A percentile compares a stretch with the other conserved stretches of the same genome.
These are phyloP conservation scores for Ceryle rudis DNA, from an alignment of 2,797 vertebrate species.

Conservation along the genomic window DNA sequence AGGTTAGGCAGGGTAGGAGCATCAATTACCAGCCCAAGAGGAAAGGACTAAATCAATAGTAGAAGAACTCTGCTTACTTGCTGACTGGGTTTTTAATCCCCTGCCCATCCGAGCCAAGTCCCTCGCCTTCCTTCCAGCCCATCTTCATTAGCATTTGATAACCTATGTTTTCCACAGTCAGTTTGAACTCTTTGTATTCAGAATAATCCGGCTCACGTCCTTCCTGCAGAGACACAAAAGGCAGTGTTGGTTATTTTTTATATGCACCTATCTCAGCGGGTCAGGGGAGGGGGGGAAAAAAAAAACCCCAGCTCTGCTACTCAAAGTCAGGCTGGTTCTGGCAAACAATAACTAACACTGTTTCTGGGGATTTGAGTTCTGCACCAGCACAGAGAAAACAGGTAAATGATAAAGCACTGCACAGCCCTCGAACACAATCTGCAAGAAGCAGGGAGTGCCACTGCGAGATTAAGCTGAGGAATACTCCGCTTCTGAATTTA, in stretches of 20 bases:
- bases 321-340: neutral
- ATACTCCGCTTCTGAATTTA: neutral
- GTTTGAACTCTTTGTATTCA: slow-evolving; percentile 98
- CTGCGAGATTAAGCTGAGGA: neutral
- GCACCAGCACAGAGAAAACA: neutral
- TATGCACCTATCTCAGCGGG: neutral
- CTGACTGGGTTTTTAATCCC: slow-evolving; percentile 95
- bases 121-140: slow-evolving; percentile 99
- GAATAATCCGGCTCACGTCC: slow-evolving; percentile 97
- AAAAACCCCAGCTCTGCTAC: neutral
- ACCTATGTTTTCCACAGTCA: slow-evolving; percentile 98
- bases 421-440: neutral
- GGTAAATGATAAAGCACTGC: neutral
- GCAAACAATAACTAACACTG: neutral
- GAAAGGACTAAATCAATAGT: neutral
- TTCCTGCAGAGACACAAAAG: slow-evolving; percentile 81
- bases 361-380: neutral
- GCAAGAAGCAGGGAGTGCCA: neutral
- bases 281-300: neutral
- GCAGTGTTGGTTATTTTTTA: neutral
- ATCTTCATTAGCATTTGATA: slow-evolving; percentile 99
- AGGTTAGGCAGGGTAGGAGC: neutral
- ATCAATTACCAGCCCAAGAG: neutral
- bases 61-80: slow-evolving; percentile 81
- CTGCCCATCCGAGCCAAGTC: slow-evolving; percentile 91